A percentile compares a stretch with the other conserved stretches of the same genome.
Evolutionary conservation across 2,113 vertebrate genomes (phyloP).

Genomic region (Rhinoderma darwinii): DNA sequence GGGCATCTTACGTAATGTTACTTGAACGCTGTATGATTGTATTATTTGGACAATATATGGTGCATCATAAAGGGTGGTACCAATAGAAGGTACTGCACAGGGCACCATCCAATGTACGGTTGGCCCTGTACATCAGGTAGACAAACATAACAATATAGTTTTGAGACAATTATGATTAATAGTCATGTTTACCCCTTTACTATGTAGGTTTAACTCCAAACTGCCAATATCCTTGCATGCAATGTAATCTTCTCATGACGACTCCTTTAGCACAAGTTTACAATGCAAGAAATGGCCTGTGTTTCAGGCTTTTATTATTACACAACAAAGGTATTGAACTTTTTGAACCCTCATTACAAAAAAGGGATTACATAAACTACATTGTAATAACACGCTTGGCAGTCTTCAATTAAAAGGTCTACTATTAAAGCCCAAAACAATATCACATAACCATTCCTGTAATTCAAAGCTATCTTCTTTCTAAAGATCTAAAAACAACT

Average conservation of each 20-base stretch:
- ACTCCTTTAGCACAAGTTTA: slow-evolving; percentile 13
- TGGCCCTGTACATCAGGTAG: too few relatives aligned
- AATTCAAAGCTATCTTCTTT: slow-evolving; percentile 38
- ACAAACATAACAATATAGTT: not conserved
- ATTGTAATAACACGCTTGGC: slow-evolving; percentile 23
- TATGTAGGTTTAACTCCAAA: not conserved
- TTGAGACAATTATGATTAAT: not conserved
- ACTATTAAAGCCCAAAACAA: slow-evolving; percentile 8
- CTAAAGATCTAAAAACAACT: slow-evolving; percentile 11
- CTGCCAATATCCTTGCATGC: not conserved
- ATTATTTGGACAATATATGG: too few relatives aligned
- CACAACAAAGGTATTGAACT: slow-evolving; percentile 5
- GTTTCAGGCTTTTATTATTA: slow-evolving; percentile 21
- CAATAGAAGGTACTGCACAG: too few relatives aligned
- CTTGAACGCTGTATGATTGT: too few relatives aligned
- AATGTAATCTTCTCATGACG: slow-evolving; percentile 4
- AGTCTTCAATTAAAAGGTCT: not conserved
- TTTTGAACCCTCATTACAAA: slow-evolving; percentile 34
- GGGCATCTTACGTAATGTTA: too few relatives aligned
- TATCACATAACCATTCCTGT: slow-evolving; percentile 24
- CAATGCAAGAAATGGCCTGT: slow-evolving; percentile 11
- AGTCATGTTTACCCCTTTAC: not conserved
- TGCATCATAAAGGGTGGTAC: too few relatives aligned
- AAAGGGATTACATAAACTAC: slow-evolving; percentile 35
- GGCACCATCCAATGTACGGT: too few relatives aligned